Evolutionary conservation across 2,797 vertebrate genomes (phyloP).

Genomic region (Eleutherodactylus coqui): DNA sequence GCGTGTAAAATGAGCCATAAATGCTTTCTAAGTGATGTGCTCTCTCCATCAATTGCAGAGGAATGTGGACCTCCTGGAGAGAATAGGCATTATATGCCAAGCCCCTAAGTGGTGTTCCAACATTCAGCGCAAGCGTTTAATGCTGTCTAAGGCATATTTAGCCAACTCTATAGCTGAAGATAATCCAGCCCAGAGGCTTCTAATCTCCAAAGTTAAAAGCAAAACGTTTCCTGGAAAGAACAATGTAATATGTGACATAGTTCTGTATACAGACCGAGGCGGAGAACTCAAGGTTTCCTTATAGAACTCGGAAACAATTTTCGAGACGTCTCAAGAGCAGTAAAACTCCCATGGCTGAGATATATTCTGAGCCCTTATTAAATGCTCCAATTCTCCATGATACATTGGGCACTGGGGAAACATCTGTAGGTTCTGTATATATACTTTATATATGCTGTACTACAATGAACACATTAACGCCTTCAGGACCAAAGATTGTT

Average conservation of each 20-base stretch:
- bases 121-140: conserved; percentile 5
- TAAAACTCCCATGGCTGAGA: neutral
- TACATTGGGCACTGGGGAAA: neutral
- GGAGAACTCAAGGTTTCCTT: neutral
- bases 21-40: neutral
- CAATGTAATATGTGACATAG: conserved; percentile 4
- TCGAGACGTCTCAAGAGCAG: neutral
- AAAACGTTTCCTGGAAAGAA: neutral
- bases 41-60: conserved; percentile 6
- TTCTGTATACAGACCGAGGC: neutral
- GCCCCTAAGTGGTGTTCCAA: conserved; percentile 4
- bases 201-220: neutral
- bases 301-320: neutral
- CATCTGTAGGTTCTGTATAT: neutral
- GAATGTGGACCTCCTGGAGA: neutral
- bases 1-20: neutral
- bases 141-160: conserved; percentile 8
- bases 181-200: conserved; percentile 6
- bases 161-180: neutral
- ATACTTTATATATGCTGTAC: too few relatives aligned
- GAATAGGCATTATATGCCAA: neutral
- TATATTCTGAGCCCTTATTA: neutral
- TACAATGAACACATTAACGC: too few relatives aligned
- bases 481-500: too few relatives aligned
- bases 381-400: neutral